Percentiles rank a stretch among this genome's conserved stretches.
These are phyloP conservation scores for Conus ventricosus DNA, from an alignment of 1,140 invertebrate species.

Conservation along the genomic window DNA sequence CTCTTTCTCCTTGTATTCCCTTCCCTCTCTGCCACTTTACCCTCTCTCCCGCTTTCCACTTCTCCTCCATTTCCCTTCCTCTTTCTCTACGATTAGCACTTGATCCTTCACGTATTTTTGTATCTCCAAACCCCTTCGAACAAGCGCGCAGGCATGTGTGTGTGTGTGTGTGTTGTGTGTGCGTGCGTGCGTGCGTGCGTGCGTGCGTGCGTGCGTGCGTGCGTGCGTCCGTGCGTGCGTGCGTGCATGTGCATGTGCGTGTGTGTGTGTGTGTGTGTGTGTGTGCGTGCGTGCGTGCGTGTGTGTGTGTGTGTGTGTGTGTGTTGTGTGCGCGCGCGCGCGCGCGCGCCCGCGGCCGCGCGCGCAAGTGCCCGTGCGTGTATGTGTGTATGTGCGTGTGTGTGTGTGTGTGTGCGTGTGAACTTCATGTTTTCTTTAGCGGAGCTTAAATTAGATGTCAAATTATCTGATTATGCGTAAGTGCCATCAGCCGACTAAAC, in stretches of 20 bases:
- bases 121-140: too few relatives aligned
- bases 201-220: background rate
- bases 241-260: background rate
- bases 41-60: too few relatives aligned
- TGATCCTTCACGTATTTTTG: too few relatives aligned
- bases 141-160: background rate
- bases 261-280: constrained; percentile 9
- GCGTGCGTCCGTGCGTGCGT: too few relatives aligned
- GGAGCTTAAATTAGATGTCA: too few relatives aligned
- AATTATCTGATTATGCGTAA: background rate
- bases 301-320: background rate
- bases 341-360: background rate
- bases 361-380: background rate
- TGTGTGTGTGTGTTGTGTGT: background rate
- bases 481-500: too few relatives aligned
- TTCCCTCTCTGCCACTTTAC: too few relatives aligned
- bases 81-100: too few relatives aligned
- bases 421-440: too few relatives aligned
- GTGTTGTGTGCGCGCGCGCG: background rate
- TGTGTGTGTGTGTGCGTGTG: constrained; percentile 1
- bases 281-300: background rate
- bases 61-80: too few relatives aligned
- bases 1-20: too few relatives aligned
- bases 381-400: background rate
- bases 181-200: background rate